A percentile compares a stretch with the other conserved stretches of the same genome.
Evolutionary conservation across 2,888 invertebrate genomes (phyloP).

Genomic region (Drosophila emarginata): DNA sequence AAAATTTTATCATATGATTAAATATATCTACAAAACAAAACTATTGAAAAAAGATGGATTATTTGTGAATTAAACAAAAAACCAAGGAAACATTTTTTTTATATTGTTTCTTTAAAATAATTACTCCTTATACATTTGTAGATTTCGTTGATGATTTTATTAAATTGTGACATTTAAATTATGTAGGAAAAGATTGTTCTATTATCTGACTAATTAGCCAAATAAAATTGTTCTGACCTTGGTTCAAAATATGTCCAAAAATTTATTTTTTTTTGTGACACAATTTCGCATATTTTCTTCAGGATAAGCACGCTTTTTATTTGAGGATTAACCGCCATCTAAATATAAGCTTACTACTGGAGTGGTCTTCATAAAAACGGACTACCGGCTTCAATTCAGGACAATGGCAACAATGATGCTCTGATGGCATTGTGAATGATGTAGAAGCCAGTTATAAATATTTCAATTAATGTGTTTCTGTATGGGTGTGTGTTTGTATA

Average conservation of each 20-base stretch:
- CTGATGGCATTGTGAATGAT: constrained; percentile 21
- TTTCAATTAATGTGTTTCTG: constrained; percentile 63
- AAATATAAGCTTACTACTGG: constrained; percentile 9
- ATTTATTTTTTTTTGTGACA: neutral
- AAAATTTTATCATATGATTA: no score
- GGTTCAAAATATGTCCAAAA: neutral
- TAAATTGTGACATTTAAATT: neutral
- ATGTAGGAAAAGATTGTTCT: neutral
- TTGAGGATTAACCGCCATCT: neutral
- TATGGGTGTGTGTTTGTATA: neutral
- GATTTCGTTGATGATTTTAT: no score
- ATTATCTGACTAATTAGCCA: neutral
- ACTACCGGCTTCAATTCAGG: constrained; percentile 1
- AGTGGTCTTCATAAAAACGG: constrained; percentile 10
- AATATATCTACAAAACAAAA: no score
- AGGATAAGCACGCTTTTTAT: neutral
- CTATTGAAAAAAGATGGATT: no score
- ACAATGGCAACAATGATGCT: constrained; percentile 25
- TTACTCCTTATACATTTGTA: no score
- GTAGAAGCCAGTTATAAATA: constrained; percentile 57
- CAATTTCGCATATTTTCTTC: neutral
- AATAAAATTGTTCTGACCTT: neutral
- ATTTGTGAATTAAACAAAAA: no score
- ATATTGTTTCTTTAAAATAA: no score
- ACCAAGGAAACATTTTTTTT: no score